Base-by-base conservation (phyloP, 2,888 invertebrate species). In the Ophion obscuratus region DNA sequence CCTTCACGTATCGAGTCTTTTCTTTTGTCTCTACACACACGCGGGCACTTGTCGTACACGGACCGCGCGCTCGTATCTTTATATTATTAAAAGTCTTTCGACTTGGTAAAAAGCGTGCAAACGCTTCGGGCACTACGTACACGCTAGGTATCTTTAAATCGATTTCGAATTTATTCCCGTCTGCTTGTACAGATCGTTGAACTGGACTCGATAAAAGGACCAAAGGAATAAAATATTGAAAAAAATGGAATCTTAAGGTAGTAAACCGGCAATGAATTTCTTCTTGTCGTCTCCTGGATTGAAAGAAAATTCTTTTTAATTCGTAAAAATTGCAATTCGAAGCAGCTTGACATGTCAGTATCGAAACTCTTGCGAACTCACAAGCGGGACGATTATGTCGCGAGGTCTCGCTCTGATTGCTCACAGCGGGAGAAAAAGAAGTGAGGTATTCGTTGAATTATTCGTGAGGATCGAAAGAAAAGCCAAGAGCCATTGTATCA, bases 1-100 rank as follows among this genome's bases (percentile, higher is more conserved):
- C 86, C 82, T 84, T 81, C 81, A 78, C 66, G 81, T 78, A 79
- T 84, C 81, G 71, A 81, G 75, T 83, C 75, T 61, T 83, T 57
- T 78, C 85, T 83, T 85, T 77, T 73, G 67, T 80, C 77, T 83
- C 78, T 75, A 5, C 57, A 53, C 24, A 11, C 40, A 71, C 64
- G 14, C 40, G 36, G n/a, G 20, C 62, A 36, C 40, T 40, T 64
- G 24, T 36, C 59, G 31, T 71, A 47, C 47, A 66, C 11, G 53
- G 14, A 68, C 9, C n/a, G 20, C 57, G 44, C 76, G 36, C 44
- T 80, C 44, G 53, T 40, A 62, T 75, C 59, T 53, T 57, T 31
- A 57, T 73, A 27, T 73, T 73, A 70, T n/a, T 68, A 40, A 40
- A 40, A 67, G 76, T 20, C 66, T 76, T 71, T 70, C 66, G 31